These are phyloP conservation scores for Mythimna albipuncta DNA, from an alignment of 2,888 invertebrate species.

Conservation along the genomic window DNA sequence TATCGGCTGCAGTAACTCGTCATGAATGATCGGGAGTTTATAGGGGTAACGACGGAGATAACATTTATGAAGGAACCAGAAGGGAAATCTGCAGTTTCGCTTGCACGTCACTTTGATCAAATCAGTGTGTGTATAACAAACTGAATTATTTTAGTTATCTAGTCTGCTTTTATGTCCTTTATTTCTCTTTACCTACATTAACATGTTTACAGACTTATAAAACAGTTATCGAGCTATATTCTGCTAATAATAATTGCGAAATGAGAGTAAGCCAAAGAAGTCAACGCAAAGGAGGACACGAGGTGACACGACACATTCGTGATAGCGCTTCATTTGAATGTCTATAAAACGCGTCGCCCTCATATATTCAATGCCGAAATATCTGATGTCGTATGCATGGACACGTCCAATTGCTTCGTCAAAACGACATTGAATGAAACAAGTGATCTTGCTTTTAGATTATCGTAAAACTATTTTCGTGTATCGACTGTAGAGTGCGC, in stretches of 20 bases:
- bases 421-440: conserved; percentile 59
- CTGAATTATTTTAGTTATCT: not conserved
- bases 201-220: not conserved
- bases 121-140: not conserved
- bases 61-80: not conserved
- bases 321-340: conserved; percentile 44
- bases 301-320: conserved; percentile 40
- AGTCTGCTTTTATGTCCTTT: not conserved
- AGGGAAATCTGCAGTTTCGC: not conserved
- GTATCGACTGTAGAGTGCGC: conserved; percentile 77
- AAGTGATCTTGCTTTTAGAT: conserved; percentile 70
- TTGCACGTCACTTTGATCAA: not conserved
- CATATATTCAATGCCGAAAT: conserved; percentile 66
- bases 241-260: conserved; percentile 30
- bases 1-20: conserved; percentile 16
- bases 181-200: not conserved
- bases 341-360: conserved; percentile 50
- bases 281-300: conserved; percentile 25
- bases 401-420: conserved; percentile 62
- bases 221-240: conserved; percentile 1
- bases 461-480: conserved; percentile 86
- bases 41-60: conserved; percentile 9
- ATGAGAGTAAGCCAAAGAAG: conserved; percentile 25
- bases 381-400: conserved; percentile 66
- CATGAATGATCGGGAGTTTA: not conserved